Evolutionary conservation across 2,797 vertebrate genomes (phyloP).

Genomic region (Potorous gilbertii): DNA sequence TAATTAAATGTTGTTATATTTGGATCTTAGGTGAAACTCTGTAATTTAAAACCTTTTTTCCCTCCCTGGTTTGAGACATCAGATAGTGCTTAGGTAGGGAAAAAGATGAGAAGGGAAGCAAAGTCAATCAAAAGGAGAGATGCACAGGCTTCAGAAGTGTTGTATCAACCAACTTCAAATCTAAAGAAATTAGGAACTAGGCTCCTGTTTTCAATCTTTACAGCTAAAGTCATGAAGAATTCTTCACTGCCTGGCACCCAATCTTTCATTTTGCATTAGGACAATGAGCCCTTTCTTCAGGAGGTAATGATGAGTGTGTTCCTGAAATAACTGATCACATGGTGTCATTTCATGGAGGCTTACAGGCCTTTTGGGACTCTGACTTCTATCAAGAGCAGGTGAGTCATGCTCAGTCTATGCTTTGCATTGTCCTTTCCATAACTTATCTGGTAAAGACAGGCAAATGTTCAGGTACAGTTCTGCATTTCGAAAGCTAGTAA

Average conservation of each 20-base stretch:
- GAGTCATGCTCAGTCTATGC: slow-evolving; percentile 1
- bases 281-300: slow-evolving; percentile 50
- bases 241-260: slow-evolving; percentile 37
- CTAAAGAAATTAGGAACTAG: background rate
- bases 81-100: background rate
- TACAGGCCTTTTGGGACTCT: slow-evolving; percentile 16
- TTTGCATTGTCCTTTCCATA: slow-evolving; percentile 34
- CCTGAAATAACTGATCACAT: slow-evolving; percentile 53
- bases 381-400: slow-evolving; percentile 55
- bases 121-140: slow-evolving; percentile 17
- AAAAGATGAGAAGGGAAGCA: slow-evolving; percentile 6
- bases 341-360: slow-evolving; percentile 18
- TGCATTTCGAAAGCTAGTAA: background rate
- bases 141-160: background rate
- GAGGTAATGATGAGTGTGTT: slow-evolving; percentile 51
- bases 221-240: background rate
- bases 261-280: background rate
- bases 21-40: background rate
- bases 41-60: background rate
- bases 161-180: background rate
- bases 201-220: slow-evolving; percentile 29
- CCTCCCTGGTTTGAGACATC: slow-evolving; percentile 15
- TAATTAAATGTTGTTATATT: slow-evolving; percentile 12
- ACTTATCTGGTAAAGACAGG: background rate
- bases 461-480: background rate